Evolutionary conservation across 2,797 vertebrate species (phyloP).

Genomic region (Cetoscarus ocellatus): DNA sequence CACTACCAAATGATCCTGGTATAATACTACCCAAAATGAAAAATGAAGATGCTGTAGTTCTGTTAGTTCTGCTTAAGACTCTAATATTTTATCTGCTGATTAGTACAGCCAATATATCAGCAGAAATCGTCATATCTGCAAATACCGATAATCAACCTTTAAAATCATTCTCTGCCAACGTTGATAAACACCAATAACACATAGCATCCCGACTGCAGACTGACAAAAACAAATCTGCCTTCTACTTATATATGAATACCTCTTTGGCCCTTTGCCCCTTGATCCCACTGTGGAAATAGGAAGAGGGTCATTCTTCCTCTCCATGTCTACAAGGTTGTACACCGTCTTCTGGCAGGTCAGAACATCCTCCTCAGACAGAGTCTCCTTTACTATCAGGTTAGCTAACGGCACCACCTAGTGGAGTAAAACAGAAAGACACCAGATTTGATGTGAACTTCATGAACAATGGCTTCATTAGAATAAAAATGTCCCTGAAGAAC

Average conservation of each 20-base stretch:
- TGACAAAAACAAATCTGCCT: too few relatives aligned
- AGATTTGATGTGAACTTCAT: background rate
- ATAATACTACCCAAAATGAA: too few relatives aligned
- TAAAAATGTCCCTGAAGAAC: background rate
- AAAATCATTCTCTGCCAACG: too few relatives aligned
- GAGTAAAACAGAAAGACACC: slow-evolving; percentile 9
- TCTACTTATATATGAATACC: slow-evolving; percentile 75
- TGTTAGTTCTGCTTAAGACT: too few relatives aligned
- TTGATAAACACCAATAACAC: too few relatives aligned
- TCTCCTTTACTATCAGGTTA: slow-evolving; percentile 96
- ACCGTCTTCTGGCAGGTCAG: slow-evolving; percentile 98
- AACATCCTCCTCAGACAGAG: slow-evolving; percentile 95
- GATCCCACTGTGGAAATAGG: slow-evolving; percentile 98
- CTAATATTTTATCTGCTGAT: too few relatives aligned
- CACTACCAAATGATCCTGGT: too few relatives aligned
- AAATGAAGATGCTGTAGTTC: too few relatives aligned
- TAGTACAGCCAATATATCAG: too few relatives aligned
- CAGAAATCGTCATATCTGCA: too few relatives aligned
- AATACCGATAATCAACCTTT: too few relatives aligned
- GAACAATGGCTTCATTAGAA: background rate
- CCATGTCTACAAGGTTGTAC: slow-evolving; percentile 99
- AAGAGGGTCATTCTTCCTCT: slow-evolving; percentile 97
- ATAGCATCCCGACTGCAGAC: too few relatives aligned
- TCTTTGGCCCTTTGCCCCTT: slow-evolving; percentile 98
- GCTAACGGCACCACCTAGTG: slow-evolving; percentile 96